A percentile compares a stretch with the other conserved stretches of the same genome.
These are phyloP conservation scores for Chloebia gouldiae DNA, from an alignment of 2,113 vertebrate species.

Conservation along the genomic window DNA sequence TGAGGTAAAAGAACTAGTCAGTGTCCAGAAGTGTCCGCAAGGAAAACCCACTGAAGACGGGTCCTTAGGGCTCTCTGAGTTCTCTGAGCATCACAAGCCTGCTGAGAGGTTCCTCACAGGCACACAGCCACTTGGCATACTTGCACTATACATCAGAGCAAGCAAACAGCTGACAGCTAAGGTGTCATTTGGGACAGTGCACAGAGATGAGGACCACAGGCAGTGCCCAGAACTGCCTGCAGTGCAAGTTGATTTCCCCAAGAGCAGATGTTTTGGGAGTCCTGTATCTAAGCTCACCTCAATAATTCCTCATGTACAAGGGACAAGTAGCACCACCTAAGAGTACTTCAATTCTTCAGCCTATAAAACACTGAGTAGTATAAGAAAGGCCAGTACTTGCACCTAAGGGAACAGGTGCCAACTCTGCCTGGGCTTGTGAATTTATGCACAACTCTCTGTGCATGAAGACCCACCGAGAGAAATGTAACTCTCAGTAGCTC, in stretches of 20 bases:
- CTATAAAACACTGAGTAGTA: neutral
- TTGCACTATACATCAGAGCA: neutral
- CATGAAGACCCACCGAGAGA: neutral
- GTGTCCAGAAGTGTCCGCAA: neutral
- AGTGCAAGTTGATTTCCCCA: neutral
- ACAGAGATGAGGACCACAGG: neutral
- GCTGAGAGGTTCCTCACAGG: neutral
- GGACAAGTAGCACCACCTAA: neutral
- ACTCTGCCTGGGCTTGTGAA: neutral
- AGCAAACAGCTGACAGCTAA: neutral
- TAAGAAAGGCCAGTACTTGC: neutral
- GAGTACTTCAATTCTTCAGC: neutral
- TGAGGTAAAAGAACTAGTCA: neutral
- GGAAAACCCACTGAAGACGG: neutral
- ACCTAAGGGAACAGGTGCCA: neutral
- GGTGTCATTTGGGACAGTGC: neutral
- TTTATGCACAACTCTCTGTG: rapidly evolving
- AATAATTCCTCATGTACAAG: neutral
- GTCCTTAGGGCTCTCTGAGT: rapidly evolving
- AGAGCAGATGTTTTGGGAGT: neutral
- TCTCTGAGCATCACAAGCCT: neutral
- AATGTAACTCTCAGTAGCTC: neutral
- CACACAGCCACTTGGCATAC: neutral
- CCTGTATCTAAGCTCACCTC: neutral
- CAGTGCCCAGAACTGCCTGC: neutral